Evolutionary conservation across 1,140 invertebrate species (phyloP), one percentile per base, ranked within the genome.

Genomic region (Rhyacophila brunnea): DNA sequence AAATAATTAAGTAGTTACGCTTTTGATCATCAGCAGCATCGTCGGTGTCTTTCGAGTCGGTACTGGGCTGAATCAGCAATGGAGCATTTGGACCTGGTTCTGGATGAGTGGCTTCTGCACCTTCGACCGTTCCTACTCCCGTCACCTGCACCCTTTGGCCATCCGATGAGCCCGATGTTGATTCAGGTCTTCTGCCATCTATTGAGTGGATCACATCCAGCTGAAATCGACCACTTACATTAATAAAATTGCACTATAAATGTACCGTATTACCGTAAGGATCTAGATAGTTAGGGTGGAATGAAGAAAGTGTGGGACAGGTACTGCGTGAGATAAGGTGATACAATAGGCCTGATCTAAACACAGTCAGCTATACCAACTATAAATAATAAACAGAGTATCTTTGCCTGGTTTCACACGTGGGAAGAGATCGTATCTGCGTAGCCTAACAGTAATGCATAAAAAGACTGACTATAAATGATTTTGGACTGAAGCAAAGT

Each of bases 191-290:
- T 40, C 68, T 57, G 45, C 67, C 63, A 55, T 70, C 70, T n/a
- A 68, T 58, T 53, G 64, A 65, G 15, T 68, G 68, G 6, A 67
- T 67, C 2, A 71, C 59, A 42, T 74, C 69, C 71, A 18, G 60
- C 67, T 34, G 68, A 68, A 42, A 23, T n/a, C 38, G 5, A 15
- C 3, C 11, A 40, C 11, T 13, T n/a, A 40, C 11, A 4, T 40
- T 4, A 13, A 40, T 40, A 40, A n/a, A 40, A n/a, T 6, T 6
- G 6, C 34, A 35, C n/a, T 6, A 40, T 40, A 40, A 40, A 3
- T n/a, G 15, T 40, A 40, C 38, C 11, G 5, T 40, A 40, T 40
- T 40, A 40, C n/a, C n/a, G 11, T 4, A 40, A 40, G 11, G 11
- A 40, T 6, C 15, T 40, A n/a, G 15, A 13, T 40, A 40, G 4